Base-by-base conservation (phyloP, 1,140 invertebrate species). In the Drosophila miranda region DNA sequence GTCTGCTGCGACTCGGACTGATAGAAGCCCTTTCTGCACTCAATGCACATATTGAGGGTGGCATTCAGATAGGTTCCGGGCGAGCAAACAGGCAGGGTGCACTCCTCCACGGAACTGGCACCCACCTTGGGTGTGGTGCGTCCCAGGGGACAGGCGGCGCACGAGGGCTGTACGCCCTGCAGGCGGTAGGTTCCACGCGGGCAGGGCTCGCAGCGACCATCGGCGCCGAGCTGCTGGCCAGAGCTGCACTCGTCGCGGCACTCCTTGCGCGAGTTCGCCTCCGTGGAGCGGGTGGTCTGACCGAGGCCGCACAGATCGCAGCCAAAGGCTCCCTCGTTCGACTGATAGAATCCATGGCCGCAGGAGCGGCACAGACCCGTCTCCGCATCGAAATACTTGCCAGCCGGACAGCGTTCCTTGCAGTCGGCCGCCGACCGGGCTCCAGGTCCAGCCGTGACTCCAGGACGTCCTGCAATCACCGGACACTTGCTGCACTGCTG, bases 301-400 rank as follows among this genome's bases (percentile, higher is more conserved):
- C 97, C 98, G 53, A 98, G 93, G 2, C 97, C 96, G 89, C 98
- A 99, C 1, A 98, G 93, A 30, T 95, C 92, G 79, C 98, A 99
- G 6, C 94, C 93, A 92, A 99, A 99, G 43, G 97, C 95, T 0
- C 98, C 98, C 92, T 98, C 97, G 48, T 95, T 93, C 0, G 97
- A 94, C 90, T 99, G 98, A 91, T 96, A 99, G 90, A 97, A 98
- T 6, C 98, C 98, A 88, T 98, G 96, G 6, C 98, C 98, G 90
- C 98, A 99, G 56, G 95, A 95, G 43, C 96, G 93, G 87, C 98
- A 99, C 0, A 97, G 91, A 21, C 96, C 96, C 1, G 95, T 94
- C 23, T 94, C 93, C 28, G 96, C 95, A 87, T 98, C 97, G 91
- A 96, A 98, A 90, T 96, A 98, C 92, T 97, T 97, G 53, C 97